phyloP scores from a whole-genome alignment of 2,797 vertebrate species.

The Phyllotis vaccarum region DNA sequence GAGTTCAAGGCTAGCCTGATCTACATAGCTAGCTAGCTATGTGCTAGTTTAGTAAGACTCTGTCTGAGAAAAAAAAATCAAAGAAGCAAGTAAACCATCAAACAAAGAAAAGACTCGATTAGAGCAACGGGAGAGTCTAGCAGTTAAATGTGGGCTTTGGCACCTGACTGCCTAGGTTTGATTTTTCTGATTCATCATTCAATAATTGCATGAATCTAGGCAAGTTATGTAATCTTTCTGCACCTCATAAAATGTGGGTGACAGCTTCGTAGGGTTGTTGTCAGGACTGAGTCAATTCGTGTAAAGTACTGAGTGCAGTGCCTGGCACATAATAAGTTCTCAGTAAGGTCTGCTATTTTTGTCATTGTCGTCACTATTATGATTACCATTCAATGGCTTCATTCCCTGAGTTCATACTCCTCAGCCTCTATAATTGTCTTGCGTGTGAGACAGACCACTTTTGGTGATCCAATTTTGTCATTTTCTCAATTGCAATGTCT shows the following conservation, averaged over 20 bases:
- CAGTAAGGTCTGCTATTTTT: conserved; percentile 14
- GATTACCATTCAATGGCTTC: conserved; percentile 21
- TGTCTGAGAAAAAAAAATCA: background rate
- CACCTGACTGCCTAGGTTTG: background rate
- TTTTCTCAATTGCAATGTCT: conserved; percentile 30
- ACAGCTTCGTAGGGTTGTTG: background rate
- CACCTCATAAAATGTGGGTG: conserved; percentile 31
- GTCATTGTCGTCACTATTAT: conserved; percentile 11
- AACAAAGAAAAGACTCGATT: background rate
- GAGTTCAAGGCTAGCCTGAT: background rate
- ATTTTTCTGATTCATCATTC: conserved; percentile 54
- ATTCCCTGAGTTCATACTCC: conserved; percentile 36
- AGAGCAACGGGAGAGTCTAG: background rate
- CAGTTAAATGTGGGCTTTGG: conserved; percentile 36
- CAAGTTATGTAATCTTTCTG: conserved; percentile 16
- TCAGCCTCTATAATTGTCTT: conserved; percentile 45
- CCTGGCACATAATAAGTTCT: background rate
- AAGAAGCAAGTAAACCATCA: background rate
- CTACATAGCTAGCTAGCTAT: background rate
- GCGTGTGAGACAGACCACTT: conserved; percentile 1
- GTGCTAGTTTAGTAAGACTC: background rate
- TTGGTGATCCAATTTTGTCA: conserved; percentile 47
- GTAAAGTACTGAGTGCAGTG: background rate
- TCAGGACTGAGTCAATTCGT: conserved; percentile 14
- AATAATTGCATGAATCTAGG: background rate